Conservation (phyloP, 1,140 invertebrate genomes). For the Pinna nobilis region DNA sequence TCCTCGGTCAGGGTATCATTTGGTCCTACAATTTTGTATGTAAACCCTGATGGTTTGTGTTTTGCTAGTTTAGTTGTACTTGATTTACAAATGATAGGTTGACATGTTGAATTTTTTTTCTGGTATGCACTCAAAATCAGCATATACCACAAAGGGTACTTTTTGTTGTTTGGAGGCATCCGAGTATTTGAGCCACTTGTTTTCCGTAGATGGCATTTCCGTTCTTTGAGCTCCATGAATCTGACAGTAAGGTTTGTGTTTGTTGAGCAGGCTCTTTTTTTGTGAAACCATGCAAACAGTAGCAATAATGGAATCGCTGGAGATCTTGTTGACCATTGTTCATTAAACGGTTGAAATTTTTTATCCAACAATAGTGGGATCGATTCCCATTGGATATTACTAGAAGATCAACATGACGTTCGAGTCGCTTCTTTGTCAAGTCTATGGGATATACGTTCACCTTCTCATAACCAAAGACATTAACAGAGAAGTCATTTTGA, state of each 20-base stretch:
- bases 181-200: slow-evolving; percentile 34
- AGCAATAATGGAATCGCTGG: slow-evolving; percentile 21
- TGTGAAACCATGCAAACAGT: slow-evolving; percentile 24
- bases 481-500: slow-evolving; percentile 26
- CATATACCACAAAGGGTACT: slow-evolving; percentile 26
- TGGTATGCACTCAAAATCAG: slow-evolving; percentile 26
- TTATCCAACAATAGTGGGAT: slow-evolving; percentile 33
- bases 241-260: slow-evolving; percentile 24
- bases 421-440: slow-evolving; percentile 4
- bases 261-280: slow-evolving; percentile 23
- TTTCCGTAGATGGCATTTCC: slow-evolving; percentile 18
- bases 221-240: slow-evolving; percentile 30
- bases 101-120: background rate
- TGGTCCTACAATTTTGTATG: slow-evolving; percentile 6
- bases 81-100: background rate
- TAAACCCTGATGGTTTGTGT: slow-evolving; percentile 20
- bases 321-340: background rate
- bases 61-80: background rate
- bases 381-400: slow-evolving; percentile 25
- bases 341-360: slow-evolving; percentile 9
- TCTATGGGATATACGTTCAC: background rate
- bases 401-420: slow-evolving; percentile 24
- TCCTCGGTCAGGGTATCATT: slow-evolving; percentile 2
- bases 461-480: slow-evolving; percentile 32
- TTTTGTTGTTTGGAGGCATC: slow-evolving; percentile 30